Percentiles rank a stretch among this genome's conserved stretches.
These are phyloP conservation scores for Dynastes hyllus DNA, from an alignment of 2,888 invertebrate genomes.

Conservation along the genomic window DNA sequence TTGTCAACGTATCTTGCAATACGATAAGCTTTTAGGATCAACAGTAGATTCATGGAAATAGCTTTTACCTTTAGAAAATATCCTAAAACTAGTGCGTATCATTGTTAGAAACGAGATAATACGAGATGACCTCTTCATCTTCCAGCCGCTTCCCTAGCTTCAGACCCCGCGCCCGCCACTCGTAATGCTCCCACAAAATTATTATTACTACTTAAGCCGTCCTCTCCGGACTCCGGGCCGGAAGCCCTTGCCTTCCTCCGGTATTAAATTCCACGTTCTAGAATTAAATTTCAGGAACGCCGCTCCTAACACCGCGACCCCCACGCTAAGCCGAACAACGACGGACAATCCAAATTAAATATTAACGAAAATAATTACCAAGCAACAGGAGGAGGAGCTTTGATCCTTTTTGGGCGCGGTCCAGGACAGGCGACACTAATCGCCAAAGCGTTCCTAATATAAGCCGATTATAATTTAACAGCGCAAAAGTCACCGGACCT, in stretches of 20 bases:
- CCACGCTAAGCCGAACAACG: background rate
- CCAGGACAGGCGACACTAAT: background rate
- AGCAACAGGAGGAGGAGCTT: background rate
- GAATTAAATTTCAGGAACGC: conserved; percentile 12
- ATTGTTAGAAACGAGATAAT: background rate
- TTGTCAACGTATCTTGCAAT: no score
- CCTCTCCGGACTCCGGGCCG: background rate
- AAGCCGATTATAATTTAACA: no score
- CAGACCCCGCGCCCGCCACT: background rate
- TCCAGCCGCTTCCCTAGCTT: background rate
- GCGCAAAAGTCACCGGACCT: no score
- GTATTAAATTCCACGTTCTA: conserved; percentile 17
- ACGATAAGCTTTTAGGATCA: no score
- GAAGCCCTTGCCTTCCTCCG: background rate
- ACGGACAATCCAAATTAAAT: conserved; percentile 3
- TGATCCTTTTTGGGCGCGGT: background rate
- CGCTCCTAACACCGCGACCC: background rate
- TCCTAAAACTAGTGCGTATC: no score
- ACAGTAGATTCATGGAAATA: no score
- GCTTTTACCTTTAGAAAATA: no score
- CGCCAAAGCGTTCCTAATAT: background rate
- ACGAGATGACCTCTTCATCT: background rate
- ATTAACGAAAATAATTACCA: conserved; percentile 2
- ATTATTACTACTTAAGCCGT: conserved; percentile 26
- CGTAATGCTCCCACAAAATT: conserved; percentile 13